Conservation (phyloP, 2,888 invertebrate genomes). For the Dorcus parallelipipedus region DNA sequence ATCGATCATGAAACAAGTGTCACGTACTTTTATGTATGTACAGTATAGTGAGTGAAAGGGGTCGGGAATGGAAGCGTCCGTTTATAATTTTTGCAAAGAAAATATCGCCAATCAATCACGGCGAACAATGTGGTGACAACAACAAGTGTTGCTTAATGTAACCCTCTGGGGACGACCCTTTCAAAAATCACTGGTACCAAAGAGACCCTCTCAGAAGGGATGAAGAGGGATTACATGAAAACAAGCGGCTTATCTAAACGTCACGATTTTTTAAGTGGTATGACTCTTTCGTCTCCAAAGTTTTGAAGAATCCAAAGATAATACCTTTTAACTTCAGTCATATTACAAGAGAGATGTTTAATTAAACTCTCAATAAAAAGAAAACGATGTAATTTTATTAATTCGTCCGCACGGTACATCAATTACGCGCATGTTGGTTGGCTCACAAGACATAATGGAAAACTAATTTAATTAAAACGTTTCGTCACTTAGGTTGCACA, state of each 20-base stretch:
- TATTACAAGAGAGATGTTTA: too few relatives aligned
- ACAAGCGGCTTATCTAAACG: constrained; percentile 13
- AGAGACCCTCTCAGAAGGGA: constrained; percentile 7
- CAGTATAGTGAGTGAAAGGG: too few relatives aligned
- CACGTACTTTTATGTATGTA: too few relatives aligned
- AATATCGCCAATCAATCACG: constrained; percentile 35
- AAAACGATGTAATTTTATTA: background rate
- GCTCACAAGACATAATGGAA: background rate
- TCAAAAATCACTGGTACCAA: background rate
- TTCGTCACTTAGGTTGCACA: background rate
- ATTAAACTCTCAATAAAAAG: too few relatives aligned
- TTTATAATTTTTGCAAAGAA: background rate
- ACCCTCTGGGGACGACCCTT: constrained; percentile 13
- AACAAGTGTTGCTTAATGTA: constrained; percentile 32
- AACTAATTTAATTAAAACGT: background rate
- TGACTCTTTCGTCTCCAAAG: too few relatives aligned
- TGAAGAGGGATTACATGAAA: constrained; percentile 4
- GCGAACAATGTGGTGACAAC: constrained; percentile 39
- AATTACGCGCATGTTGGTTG: background rate
- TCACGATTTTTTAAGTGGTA: constrained; percentile 2
- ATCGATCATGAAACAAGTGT: too few relatives aligned
- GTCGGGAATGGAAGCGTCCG: too few relatives aligned
- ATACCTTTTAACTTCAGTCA: too few relatives aligned
- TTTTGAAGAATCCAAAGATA: too few relatives aligned
- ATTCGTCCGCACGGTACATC: background rate